These are phyloP conservation scores for Cydia amplana DNA, from an alignment of 1,140 invertebrate species.

Conservation along the genomic window DNA sequence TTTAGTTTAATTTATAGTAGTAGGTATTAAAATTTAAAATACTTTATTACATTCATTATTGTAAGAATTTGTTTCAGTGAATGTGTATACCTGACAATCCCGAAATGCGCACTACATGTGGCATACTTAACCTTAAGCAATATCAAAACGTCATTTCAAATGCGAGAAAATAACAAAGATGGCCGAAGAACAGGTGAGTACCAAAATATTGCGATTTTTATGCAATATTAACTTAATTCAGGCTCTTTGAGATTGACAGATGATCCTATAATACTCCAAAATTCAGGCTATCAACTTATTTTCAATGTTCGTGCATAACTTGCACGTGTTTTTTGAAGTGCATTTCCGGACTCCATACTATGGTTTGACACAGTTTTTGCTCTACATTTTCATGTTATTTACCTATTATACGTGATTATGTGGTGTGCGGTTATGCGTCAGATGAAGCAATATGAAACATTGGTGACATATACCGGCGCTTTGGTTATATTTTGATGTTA, in stretches of 20 bases:
- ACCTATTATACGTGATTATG: conserved; percentile 15
- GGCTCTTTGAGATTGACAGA: background rate
- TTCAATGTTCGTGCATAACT: conserved; percentile 14
- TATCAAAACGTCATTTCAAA: conserved; percentile 67
- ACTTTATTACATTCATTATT: too few species aligned
- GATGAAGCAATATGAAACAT: conserved; percentile 28
- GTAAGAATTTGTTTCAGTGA: background rate
- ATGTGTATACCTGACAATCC: background rate
- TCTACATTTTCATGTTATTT: conserved; percentile 30
- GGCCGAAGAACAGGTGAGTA: conserved; percentile 78
- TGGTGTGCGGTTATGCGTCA: conserved; percentile 21
- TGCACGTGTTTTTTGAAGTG: conserved; percentile 12
- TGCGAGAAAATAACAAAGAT: conserved; percentile 78
- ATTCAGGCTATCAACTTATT: background rate
- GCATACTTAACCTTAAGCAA: background rate
- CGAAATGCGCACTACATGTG: background rate
- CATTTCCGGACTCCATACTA: conserved; percentile 18
- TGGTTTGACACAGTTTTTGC: conserved; percentile 24
- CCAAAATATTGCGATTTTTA: conserved; percentile 68
- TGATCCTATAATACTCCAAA: conserved; percentile 15
- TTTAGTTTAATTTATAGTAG: background rate
- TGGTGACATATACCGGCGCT: conserved; percentile 51
- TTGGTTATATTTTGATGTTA: conserved; percentile 58
- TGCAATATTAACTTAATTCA: conserved; percentile 62
- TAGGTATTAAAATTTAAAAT: background rate